These are phyloP conservation scores for Sebastes diploproa DNA, from an alignment of 2,797 vertebrate species.

Conservation along the genomic window DNA sequence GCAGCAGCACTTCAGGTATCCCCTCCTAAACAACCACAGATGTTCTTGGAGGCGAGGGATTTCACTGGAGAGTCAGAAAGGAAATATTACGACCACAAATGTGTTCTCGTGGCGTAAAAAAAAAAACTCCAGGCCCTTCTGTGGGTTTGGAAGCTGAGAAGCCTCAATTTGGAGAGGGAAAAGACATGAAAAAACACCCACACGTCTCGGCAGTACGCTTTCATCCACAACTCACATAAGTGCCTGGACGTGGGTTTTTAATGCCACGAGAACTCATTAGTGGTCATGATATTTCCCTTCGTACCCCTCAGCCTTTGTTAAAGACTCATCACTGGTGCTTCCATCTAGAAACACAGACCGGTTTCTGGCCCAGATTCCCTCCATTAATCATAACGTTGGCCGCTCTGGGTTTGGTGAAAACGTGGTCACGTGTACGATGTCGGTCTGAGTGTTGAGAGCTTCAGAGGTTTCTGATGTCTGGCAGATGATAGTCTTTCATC, in stretches of 20 bases:
- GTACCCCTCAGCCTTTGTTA: slow-evolving; percentile 30
- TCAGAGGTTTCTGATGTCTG: not conserved
- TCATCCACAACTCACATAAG: slow-evolving; percentile 27
- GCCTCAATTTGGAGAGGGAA: slow-evolving; percentile 27
- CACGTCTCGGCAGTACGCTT: slow-evolving; percentile 27
- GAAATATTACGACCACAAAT: slow-evolving; percentile 63
- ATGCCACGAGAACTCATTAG: slow-evolving; percentile 49
- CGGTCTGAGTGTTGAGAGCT: not conserved
- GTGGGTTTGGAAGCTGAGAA: slow-evolving; percentile 54
- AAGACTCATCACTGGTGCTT: slow-evolving; percentile 31
- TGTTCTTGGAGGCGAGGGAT: slow-evolving; percentile 31
- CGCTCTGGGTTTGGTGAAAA: not conserved
- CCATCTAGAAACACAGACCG: slow-evolving; percentile 9
- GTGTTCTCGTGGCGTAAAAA: slow-evolving; percentile 37
- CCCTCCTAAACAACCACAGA: slow-evolving; percentile 32
- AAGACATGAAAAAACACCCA: slow-evolving; percentile 33
- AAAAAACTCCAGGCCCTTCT: slow-evolving; percentile 28
- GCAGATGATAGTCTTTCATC: not conserved
- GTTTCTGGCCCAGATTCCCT: not conserved
- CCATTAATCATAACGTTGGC: slow-evolving; percentile 3
- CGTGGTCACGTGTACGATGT: not conserved
- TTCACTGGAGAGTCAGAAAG: slow-evolving; percentile 48
- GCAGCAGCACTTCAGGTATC: slow-evolving; percentile 30
- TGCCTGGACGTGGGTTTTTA: slow-evolving; percentile 20
- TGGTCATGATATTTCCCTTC: slow-evolving; percentile 51